These are phyloP conservation scores for Chloroceryle inda DNA, from an alignment of 2,797 vertebrate genomes.

Conservation along the genomic window DNA sequence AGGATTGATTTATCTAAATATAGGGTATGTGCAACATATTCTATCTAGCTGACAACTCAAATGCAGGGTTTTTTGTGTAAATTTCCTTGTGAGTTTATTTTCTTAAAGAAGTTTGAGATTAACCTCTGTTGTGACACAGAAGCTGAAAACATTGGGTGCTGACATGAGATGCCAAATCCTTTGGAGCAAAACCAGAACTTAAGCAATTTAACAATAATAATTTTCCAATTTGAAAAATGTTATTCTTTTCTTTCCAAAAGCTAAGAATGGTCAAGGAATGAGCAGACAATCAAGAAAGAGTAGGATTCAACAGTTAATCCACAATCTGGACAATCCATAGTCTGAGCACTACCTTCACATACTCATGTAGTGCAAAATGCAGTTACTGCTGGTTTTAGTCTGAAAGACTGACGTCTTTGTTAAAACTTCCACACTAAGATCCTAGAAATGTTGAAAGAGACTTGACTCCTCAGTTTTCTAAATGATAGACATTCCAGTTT, in stretches of 20 bases:
- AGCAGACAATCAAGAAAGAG: background rate
- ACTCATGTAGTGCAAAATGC: background rate
- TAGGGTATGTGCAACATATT: conserved; percentile 85
- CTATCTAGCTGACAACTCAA: background rate
- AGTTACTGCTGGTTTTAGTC: background rate
- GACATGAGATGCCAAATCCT: background rate
- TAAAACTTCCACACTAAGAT: background rate
- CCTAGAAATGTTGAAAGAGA: background rate
- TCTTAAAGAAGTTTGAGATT: background rate
- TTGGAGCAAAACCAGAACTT: background rate
- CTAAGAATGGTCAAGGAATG: background rate
- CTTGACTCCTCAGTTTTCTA: background rate
- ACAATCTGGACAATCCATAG: too few relatives aligned
- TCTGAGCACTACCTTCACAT: background rate
- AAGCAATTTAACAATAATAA: background rate
- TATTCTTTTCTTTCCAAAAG: background rate
- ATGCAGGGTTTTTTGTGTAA: background rate
- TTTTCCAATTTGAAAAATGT: background rate
- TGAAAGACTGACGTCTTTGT: background rate
- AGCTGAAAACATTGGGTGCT: background rate
- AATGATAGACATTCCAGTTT: background rate
- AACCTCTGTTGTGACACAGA: background rate
- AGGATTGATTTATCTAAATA: conserved; percentile 98
- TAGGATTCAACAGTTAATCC: background rate
- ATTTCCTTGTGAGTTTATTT: background rate